These are phyloP conservation scores for Ammodytes dubius DNA, from an alignment of 2,113 vertebrate genomes.

Conservation along the genomic window DNA sequence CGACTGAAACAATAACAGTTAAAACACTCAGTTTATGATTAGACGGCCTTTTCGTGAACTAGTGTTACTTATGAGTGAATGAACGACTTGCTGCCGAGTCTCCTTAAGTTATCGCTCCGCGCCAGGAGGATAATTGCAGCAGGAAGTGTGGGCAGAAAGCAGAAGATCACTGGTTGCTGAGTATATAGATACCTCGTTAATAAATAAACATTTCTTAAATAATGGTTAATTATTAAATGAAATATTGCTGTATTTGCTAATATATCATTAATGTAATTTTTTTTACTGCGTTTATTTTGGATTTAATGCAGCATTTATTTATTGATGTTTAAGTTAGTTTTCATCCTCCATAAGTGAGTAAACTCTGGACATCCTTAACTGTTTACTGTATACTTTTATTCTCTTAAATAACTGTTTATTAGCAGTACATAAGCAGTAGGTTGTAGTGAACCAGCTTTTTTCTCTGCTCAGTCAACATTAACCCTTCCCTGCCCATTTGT, in stretches of 20 bases:
- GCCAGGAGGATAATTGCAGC: neutral
- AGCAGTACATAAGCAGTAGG: too few species aligned
- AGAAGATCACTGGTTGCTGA: neutral
- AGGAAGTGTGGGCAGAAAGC: neutral
- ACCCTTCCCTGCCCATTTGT: constrained; percentile 13
- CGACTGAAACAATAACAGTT: fast-evolving
- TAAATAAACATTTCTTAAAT: too few species aligned
- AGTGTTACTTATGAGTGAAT: neutral
- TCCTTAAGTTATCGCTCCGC: neutral
- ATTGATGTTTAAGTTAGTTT: too few species aligned
- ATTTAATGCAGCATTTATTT: too few species aligned
- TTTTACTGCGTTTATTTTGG: too few species aligned
- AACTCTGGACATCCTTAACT: neutral
- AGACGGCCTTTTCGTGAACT: fast-evolving
- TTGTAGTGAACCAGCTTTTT: neutral
- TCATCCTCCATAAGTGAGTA: too few species aligned
- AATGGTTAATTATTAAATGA: too few species aligned
- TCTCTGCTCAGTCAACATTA: neutral
- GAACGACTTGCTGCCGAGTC: too few species aligned
- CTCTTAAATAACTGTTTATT: neutral
- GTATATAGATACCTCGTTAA: too few species aligned
- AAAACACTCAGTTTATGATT: neutral
- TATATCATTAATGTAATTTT: too few species aligned
- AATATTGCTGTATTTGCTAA: too few species aligned
- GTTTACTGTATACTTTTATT: too few species aligned